phyloP scores from a whole-genome alignment of 2,797 vertebrate genomes.

The Hemibagrus guttatus region DNA sequence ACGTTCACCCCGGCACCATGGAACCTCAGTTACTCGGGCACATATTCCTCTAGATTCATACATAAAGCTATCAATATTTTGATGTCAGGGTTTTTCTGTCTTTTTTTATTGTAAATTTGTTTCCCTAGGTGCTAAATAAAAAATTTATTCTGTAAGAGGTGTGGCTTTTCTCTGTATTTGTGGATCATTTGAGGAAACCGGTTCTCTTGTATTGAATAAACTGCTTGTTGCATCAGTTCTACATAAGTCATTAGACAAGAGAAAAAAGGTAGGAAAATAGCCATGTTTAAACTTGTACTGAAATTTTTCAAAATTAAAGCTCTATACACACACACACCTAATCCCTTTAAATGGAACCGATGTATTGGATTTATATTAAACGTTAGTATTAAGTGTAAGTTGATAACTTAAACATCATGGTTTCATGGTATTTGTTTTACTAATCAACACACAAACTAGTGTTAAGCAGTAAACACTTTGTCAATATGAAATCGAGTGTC shows the following conservation, averaged over 20 bases:
- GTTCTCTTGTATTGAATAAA: not conserved
- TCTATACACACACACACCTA: too few relatives aligned
- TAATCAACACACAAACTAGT: not conserved
- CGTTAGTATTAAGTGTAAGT: too few relatives aligned
- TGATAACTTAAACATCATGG: too few relatives aligned
- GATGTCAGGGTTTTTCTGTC: conserved; percentile 42
- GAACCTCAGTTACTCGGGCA: conserved; percentile 68
- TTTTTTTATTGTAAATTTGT: conserved; percentile 55
- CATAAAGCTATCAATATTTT: conserved; percentile 39
- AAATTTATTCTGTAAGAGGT: conserved; percentile 55
- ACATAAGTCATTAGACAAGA: not conserved
- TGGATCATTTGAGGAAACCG: not conserved
- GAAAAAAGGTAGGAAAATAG: not conserved
- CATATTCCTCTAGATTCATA: conserved; percentile 63
- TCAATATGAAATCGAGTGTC: not conserved
- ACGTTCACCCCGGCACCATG: conserved; percentile 29
- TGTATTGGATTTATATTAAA: not conserved
- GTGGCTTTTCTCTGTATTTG: conserved; percentile 1
- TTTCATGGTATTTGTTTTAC: not conserved
- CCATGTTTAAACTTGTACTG: not conserved
- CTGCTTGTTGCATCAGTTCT: not conserved
- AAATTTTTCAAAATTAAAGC: too few relatives aligned
- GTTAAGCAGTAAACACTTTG: not conserved
- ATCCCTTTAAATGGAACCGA: not conserved
- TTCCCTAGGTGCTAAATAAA: conserved; percentile 68